Conservation (phyloP, 2,113 vertebrate species). For the Melanerpes formicivorus region DNA sequence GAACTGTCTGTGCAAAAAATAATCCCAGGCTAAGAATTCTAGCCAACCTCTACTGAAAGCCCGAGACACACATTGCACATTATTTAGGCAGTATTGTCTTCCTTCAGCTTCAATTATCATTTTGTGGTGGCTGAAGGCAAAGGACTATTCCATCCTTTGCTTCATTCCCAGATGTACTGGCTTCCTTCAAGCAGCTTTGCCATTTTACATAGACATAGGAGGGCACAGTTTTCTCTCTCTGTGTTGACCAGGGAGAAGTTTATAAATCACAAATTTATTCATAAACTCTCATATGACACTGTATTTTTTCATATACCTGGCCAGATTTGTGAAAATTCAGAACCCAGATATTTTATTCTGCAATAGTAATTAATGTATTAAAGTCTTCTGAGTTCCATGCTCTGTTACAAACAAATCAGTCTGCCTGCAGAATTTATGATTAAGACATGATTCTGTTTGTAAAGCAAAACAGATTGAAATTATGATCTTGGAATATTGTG, state of each 20-base stretch:
- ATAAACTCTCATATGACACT: background rate
- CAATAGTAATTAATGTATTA: background rate
- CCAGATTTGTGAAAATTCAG: background rate
- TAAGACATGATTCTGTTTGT: background rate
- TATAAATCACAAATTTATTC: background rate
- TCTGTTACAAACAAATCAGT: background rate
- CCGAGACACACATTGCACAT: background rate
- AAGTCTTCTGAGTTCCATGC: background rate
- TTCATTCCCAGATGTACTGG: background rate
- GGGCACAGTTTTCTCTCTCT: background rate
- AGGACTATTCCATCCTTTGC: background rate
- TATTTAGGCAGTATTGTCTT: background rate
- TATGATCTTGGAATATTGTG: background rate
- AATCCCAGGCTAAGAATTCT: background rate
- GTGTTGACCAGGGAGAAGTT: background rate
- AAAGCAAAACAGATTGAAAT: background rate
- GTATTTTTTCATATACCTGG: background rate
- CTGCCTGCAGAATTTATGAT: background rate
- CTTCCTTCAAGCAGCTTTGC: background rate
- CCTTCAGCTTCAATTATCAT: background rate
- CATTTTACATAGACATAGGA: background rate
- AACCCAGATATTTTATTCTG: background rate
- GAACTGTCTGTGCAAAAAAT: background rate
- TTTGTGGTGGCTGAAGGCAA: background rate
- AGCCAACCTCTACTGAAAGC: background rate